Percentiles rank a stretch among this genome's conserved stretches.
Conservation (phyloP, 2,888 invertebrate species). For the Exocentrus adspersus region DNA sequence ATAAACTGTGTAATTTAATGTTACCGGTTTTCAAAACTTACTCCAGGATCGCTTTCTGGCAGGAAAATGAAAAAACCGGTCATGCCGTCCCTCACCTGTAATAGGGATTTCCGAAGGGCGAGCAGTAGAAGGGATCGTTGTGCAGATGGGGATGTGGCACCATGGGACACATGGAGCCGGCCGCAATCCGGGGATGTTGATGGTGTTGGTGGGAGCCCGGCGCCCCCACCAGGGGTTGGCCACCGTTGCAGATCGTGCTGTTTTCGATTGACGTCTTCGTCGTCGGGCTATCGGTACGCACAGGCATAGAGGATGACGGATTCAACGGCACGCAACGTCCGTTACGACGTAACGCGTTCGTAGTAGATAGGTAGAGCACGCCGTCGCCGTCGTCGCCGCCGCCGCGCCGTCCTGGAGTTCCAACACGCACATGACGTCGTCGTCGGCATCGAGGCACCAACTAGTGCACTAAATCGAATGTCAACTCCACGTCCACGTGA, state of each 20-base stretch:
- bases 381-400: conserved; percentile 44
- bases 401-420: conserved; percentile 62
- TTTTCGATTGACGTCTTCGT: conserved; percentile 6
- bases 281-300: conserved; percentile 28
- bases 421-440: conserved; percentile 66
- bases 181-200: conserved; percentile 57
- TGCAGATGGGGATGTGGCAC: conserved; percentile 64
- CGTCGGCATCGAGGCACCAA: conserved; percentile 60
- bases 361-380: too few species aligned
- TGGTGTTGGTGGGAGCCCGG: conserved; percentile 57
- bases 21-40: too few species aligned
- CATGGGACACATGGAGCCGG: conserved; percentile 32
- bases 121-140: conserved; percentile 69
- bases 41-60: too few species aligned
- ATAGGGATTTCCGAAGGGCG: conserved; percentile 69
- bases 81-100: conserved; percentile 65
- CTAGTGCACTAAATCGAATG: conserved; percentile 65
- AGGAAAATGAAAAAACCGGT: background rate
- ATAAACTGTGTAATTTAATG: too few species aligned
- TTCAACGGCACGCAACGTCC: background rate
- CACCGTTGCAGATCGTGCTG: conserved; percentile 61
- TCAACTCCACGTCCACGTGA: conserved; percentile 70
- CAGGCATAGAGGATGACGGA: conserved; percentile 27
- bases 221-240: conserved; percentile 58
- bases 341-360: conserved; percentile 23